These are phyloP conservation scores for Nasonovia ribisnigri DNA, from an alignment of 2,888 invertebrate species.

Conservation along the genomic window DNA sequence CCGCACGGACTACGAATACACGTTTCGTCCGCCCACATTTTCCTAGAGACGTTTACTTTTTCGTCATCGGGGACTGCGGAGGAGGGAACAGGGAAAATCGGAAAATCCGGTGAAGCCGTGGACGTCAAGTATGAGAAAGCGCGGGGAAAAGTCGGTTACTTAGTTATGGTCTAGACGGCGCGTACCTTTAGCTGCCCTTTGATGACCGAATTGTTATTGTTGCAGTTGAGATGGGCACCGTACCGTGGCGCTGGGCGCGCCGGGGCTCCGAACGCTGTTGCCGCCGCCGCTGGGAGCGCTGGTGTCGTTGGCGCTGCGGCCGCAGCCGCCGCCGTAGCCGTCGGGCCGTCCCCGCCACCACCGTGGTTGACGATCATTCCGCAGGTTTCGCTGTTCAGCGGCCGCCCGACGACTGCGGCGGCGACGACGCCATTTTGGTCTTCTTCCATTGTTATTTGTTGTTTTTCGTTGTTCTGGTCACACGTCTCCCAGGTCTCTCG, in stretches of 20 bases:
- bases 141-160: background rate
- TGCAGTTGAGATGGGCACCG: slow-evolving; percentile 47
- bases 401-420: slow-evolving; percentile 1
- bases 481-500: background rate
- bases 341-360: background rate
- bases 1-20: background rate
- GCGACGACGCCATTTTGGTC: slow-evolving; percentile 57
- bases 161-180: background rate
- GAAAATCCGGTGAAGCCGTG: background rate
- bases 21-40: background rate
- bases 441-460: slow-evolving; percentile 56
- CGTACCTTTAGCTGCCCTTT: slow-evolving; percentile 58
- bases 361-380: slow-evolving; percentile 54
- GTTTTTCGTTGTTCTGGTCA: background rate
- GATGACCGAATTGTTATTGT: slow-evolving; percentile 57
- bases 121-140: background rate
- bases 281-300: background rate
- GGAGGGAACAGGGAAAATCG: background rate
- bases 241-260: slow-evolving; percentile 38
- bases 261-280: slow-evolving; percentile 3
- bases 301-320: background rate
- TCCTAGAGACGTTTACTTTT: background rate
- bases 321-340: background rate
- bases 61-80: background rate
- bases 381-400: slow-evolving; percentile 53